Percentiles rank a stretch among this genome's conserved stretches.
phyloP scores from a whole-genome alignment of 2,888 invertebrate species.

The Scelioninae gen. 1 region DNA sequence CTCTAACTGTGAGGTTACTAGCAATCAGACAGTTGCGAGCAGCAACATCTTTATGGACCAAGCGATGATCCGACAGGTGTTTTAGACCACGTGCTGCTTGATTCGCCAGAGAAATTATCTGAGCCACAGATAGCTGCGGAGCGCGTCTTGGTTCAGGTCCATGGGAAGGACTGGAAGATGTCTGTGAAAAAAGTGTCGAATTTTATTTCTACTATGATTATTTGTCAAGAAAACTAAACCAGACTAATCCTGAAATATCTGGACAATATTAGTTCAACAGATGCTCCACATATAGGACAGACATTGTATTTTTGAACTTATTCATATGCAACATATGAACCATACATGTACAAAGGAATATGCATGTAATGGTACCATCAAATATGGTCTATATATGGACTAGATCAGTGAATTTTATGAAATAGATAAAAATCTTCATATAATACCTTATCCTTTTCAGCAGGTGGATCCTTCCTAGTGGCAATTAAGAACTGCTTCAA shows the following conservation, averaged over 20 bases:
- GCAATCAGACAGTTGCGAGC: slow-evolving; percentile 96
- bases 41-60: slow-evolving; percentile 96
- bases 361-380: too few relatives aligned
- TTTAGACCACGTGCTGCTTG: slow-evolving; percentile 94
- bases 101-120: slow-evolving; percentile 88
- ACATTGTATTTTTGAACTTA: too few relatives aligned
- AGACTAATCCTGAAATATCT: too few relatives aligned
- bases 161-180: slow-evolving; percentile 74
- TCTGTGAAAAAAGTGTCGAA: slow-evolving; percentile 28
- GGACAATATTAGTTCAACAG: too few relatives aligned
- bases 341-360: too few relatives aligned
- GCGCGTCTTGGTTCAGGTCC: slow-evolving; percentile 81
- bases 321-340: too few relatives aligned
- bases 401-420: too few relatives aligned
- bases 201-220: too few relatives aligned
- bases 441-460: slow-evolving; percentile 54
- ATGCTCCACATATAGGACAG: too few relatives aligned
- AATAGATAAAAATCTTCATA: too few relatives aligned
- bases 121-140: slow-evolving; percentile 88
- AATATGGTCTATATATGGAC: too few relatives aligned
- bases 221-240: too few relatives aligned
- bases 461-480: slow-evolving; percentile 74
- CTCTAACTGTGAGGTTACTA: slow-evolving; percentile 90
- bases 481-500: slow-evolving; percentile 94
- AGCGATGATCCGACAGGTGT: slow-evolving; percentile 89